Conservation (phyloP, 2,113 vertebrate genomes). For the western clawed frog (Xenopus tropicalis) region DNA sequence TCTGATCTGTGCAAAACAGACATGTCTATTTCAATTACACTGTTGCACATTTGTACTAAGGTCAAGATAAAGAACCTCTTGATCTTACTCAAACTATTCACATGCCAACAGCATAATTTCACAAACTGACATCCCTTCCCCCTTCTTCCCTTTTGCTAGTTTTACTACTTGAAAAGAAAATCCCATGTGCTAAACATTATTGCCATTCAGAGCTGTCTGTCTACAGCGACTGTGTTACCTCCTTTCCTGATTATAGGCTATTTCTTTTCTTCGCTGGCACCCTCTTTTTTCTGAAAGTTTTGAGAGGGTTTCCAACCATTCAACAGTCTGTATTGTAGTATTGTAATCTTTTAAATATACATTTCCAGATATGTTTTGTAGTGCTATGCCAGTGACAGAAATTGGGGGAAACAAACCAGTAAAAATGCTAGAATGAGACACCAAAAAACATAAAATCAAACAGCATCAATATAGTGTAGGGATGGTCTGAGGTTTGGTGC, state of each 20-base stretch:
- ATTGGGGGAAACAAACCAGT: no score
- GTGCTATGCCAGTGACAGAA: no score
- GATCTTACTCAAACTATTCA: conserved; percentile 41
- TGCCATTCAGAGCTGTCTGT: conserved; percentile 39
- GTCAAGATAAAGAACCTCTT: conserved; percentile 46
- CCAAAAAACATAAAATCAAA: no score
- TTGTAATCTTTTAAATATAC: no score
- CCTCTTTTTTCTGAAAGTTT: background rate
- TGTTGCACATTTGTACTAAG: conserved; percentile 30
- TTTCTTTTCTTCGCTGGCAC: background rate
- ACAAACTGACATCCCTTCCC: conserved; percentile 21
- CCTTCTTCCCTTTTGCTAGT: conserved; percentile 24
- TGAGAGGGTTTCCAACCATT: background rate
- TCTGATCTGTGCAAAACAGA: conserved; percentile 23
- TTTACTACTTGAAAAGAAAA: conserved; percentile 44
- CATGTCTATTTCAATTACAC: conserved; percentile 37
- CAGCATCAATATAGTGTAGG: no score
- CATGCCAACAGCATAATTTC: conserved; percentile 40
- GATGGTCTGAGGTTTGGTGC: no score
- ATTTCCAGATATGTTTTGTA: no score
- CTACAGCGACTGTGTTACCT: conserved; percentile 38
- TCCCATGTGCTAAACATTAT: conserved; percentile 42
- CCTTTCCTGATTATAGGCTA: conserved; percentile 29
- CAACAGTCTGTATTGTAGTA: no score
- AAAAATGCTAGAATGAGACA: no score